Conservation (phyloP, 2,888 invertebrate genomes). For the Epirrhoe alternata region DNA sequence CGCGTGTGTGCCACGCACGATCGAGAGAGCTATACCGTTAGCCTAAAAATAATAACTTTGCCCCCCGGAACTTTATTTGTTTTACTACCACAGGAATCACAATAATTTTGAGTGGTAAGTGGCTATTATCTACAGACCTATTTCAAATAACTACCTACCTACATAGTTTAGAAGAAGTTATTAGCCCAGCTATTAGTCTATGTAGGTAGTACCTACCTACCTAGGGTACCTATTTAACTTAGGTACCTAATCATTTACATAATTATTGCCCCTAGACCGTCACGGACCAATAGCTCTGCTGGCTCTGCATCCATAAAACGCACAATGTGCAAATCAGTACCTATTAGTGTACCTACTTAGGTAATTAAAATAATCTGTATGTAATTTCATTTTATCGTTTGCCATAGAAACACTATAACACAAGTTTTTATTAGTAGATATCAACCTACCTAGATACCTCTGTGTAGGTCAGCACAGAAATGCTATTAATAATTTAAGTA, state of each 20-base stretch:
- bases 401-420: too few species aligned
- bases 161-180: not conserved
- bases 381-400: too few species aligned
- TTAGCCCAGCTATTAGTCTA: not conserved
- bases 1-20: slow-evolving; percentile 22
- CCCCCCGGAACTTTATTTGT: not conserved
- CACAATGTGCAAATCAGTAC: too few species aligned
- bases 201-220: not conserved
- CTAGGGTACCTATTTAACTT: too few species aligned
- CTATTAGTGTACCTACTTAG: too few species aligned
- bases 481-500: not conserved
- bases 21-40: slow-evolving; percentile 28
- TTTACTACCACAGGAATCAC: not conserved
- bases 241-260: not conserved
- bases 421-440: too few species aligned
- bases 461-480: too few species aligned
- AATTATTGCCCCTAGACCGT: not conserved
- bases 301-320: too few species aligned
- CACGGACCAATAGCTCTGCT: too few species aligned
- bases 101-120: not conserved
- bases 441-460: too few species aligned
- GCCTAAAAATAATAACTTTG: not conserved
- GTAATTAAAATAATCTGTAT: too few species aligned
- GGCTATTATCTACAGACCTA: too few species aligned
- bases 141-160: not conserved